Conservation (phyloP, 92 coral and sea anemone species). For the Isaurus tuberculatus region DNA sequence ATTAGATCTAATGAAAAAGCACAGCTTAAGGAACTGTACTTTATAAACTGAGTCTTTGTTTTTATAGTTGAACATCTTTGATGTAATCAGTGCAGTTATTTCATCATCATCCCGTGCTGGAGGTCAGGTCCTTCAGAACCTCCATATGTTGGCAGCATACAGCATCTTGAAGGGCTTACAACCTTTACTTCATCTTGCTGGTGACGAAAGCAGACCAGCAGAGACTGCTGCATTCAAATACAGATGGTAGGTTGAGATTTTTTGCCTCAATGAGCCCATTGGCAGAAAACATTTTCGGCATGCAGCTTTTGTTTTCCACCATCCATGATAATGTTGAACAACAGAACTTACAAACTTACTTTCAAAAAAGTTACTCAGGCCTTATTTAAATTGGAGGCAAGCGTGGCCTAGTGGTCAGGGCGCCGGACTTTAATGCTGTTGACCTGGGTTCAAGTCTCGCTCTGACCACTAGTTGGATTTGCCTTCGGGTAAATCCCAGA, state of each 20-base stretch:
- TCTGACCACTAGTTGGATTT: too few species aligned
- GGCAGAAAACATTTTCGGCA: background rate
- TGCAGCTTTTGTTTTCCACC: too few species aligned
- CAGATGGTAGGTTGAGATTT: constrained; percentile 25
- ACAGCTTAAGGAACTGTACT: background rate
- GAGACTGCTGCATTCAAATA: constrained; percentile 39
- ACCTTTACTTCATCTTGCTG: constrained; percentile 67
- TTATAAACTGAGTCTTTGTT: background rate
- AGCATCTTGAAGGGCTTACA: constrained; percentile 76
- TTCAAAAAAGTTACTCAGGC: too few species aligned
- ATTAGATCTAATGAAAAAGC: too few species aligned
- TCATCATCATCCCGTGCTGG: constrained; percentile 94
- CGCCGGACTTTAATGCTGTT: too few species aligned
- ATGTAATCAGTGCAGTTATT: constrained; percentile 81
- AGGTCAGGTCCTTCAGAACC: constrained; percentile 91
- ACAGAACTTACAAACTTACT: too few species aligned
- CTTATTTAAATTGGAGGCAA: too few species aligned
- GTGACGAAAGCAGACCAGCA: constrained; percentile 46
- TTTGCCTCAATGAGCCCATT: background rate
- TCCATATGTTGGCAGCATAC: constrained; percentile 83
- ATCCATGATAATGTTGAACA: too few species aligned
- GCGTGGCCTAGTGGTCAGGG: too few species aligned
- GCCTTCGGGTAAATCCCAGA: too few species aligned
- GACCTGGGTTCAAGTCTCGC: too few species aligned
- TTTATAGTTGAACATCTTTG: constrained; percentile 85